Evolutionary conservation across 2,113 vertebrate genomes (phyloP), one percentile per base, ranked within the genome.

Genomic region (Tyto alba): DNA sequence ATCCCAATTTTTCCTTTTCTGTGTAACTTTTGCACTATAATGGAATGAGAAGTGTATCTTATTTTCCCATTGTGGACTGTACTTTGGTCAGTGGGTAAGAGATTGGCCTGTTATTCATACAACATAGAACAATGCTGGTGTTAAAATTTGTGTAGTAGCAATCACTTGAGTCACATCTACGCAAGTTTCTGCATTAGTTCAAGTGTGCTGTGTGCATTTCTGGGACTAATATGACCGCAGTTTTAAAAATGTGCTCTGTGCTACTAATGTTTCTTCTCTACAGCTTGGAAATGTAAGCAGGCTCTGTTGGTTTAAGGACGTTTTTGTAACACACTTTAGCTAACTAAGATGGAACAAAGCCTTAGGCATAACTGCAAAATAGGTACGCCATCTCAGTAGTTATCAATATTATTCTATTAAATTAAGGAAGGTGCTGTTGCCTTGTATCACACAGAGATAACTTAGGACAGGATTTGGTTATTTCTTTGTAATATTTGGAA

Each of bases 331-430:
- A 82, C 74, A 57, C 25, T 94, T 88, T 50, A 60, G 71, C 69
- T 89, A 62, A 59, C 50, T 57, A 41, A 79, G 87, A 82, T 34
- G 60, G 77, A 94, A 69, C 84, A 93, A 92, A 94, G 79, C 84
- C 86, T 82, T 45, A 76, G 62, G 77, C 90, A 73, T 45, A 78
- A 56, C 36, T 89, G 68, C 40, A 78, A 81, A 78, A 86, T 43
- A 92, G 43, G 34, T 74, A 48, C 74, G 86, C n/a, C 41, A 38
- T 68, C 92, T 50, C 41, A 23, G 36, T 66, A 75, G 56, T 90
- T 93, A 90, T 26, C 80, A 59, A 9, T 89, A 74, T 84, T 86
- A 53, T 92, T 79, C 53, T 72, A 45, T 85, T 87, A 92, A 93
- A 93, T 56, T 75, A 88, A 84, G 77, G 52, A 92, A 71, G 52